phyloP scores from a whole-genome alignment of 2,113 vertebrate genomes.

The Nycticebus coucang region DNA sequence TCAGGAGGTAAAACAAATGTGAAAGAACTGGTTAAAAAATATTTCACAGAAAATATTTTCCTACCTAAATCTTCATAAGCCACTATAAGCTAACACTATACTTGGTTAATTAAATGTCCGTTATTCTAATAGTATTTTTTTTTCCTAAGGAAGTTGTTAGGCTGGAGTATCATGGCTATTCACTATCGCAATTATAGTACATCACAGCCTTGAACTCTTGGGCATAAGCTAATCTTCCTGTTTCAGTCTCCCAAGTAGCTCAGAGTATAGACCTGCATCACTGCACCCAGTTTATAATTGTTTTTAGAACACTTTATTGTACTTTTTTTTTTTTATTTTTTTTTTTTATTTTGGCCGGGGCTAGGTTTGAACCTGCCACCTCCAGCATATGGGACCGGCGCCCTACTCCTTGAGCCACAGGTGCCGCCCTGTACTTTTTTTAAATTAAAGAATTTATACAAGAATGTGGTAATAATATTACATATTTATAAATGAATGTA shows the following conservation, averaged over 20 bases:
- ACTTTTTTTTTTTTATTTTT: too few relatives aligned
- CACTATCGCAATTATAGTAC: not conserved
- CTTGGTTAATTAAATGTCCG: not conserved
- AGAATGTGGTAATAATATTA: not conserved
- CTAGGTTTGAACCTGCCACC: too few relatives aligned
- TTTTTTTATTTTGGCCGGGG: too few relatives aligned
- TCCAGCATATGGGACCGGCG: too few relatives aligned
- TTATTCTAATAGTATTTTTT: not conserved
- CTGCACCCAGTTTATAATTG: not conserved
- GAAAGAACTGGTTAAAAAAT: not conserved
- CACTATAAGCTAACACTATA: not conserved
- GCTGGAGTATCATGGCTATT: not conserved
- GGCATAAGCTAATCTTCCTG: too few relatives aligned
- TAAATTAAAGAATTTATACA: not conserved
- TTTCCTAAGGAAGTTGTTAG: not conserved
- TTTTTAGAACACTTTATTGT: not conserved
- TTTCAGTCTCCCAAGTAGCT: too few relatives aligned
- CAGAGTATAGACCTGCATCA: not conserved
- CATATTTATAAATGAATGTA: not conserved
- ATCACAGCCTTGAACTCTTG: not conserved
- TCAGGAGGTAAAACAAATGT: not conserved
- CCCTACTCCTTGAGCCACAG: too few relatives aligned
- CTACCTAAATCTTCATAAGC: not conserved
- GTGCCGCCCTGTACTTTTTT: too few relatives aligned
- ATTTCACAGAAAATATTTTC: not conserved